A percentile compares a stretch with the other conserved stretches of the same genome.
Evolutionary conservation across 2,113 vertebrate genomes (phyloP).

Genomic region (Phoxinus phoxinus): DNA sequence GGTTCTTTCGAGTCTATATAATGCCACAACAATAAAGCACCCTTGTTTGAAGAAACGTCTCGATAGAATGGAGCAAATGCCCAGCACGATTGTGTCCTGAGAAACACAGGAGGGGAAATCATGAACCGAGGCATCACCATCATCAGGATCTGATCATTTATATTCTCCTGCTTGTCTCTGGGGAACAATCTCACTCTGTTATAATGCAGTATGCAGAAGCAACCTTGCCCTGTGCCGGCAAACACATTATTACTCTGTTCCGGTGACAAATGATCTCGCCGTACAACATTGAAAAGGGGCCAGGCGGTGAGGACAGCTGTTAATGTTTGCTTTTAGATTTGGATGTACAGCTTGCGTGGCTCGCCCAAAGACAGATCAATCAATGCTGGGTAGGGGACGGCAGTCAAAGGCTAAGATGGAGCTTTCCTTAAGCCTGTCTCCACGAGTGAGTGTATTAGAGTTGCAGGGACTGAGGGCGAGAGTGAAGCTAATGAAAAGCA

Average conservation of each 20-base stretch:
- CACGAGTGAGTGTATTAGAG: constrained; percentile 17
- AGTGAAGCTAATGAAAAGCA: constrained; percentile 24
- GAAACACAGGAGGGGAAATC: neutral
- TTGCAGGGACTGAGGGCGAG: constrained; percentile 7
- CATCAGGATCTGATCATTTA: constrained; percentile 14
- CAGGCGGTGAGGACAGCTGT: constrained; percentile 49
- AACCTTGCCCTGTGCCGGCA: constrained; percentile 64
- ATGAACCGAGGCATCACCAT: neutral
- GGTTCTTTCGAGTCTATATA: neutral
- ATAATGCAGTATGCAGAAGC: constrained; percentile 69
- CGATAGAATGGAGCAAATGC: neutral
- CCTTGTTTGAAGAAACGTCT: neutral
- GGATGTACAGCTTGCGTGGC: constrained; percentile 65
- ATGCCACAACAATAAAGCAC: neutral
- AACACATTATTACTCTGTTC: constrained; percentile 71
- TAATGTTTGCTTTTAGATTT: constrained; percentile 74
- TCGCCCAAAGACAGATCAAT: constrained; percentile 66
- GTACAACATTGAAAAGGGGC: constrained; percentile 56
- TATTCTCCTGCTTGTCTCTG: constrained; percentile 24
- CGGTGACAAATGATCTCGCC: constrained; percentile 69
- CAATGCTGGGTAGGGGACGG: constrained; percentile 53
- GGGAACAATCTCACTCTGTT: constrained; percentile 19
- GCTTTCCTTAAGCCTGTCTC: constrained; percentile 36
- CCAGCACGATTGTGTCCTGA: neutral
- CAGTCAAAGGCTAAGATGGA: constrained; percentile 51